Evolutionary conservation across 2,888 invertebrate species (phyloP), one percentile per base, ranked within the genome.

Genomic region (Malachius bipustulatus): DNA sequence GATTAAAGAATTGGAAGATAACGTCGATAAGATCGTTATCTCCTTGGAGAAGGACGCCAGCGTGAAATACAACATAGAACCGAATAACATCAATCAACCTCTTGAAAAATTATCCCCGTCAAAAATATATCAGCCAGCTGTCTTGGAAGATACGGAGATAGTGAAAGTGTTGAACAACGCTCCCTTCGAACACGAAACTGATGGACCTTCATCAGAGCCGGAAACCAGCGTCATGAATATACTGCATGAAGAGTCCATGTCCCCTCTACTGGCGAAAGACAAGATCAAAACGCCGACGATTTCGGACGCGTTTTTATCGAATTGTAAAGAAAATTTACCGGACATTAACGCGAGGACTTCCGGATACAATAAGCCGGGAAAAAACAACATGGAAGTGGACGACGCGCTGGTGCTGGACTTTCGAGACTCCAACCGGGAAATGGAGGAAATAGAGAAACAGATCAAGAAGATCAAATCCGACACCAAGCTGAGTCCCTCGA

Each of bases 251-350:
- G n/a, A n/a, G n/a, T n/a, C n/a, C n/a, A n/a, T n/a, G n/a, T n/a
- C n/a, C n/a, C n/a, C n/a, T n/a, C n/a, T n/a, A n/a, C n/a, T n/a
- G n/a, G 9, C 16, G 27, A 4, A 11, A 32, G 3, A 14, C 26
- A 8, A 19, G 24, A 12, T 15, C 10, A 4, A 19, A 34, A 14
- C 16, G 24, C 55, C 53, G 43, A 70, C 68, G 53, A 67, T 73
- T 51, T 57, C 63, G 14, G 75, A 75, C 47, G 74, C 75, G 1
- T 67, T 70, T 49, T 55, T 75, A 32, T 74, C 74, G 3, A 69
- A 67, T 42, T 71, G 68, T 13, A 69, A 70, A 47, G 75, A 74
- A 44, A 67, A 67, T 54, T 65, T 19, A n/a, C 24, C 24, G 6
- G 24, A 19, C 24, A n/a, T 19, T 19, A 19, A 19, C 6, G 6